These are phyloP conservation scores for Microtus montanus DNA, from an alignment of 2,113 vertebrate species.

Conservation along the genomic window DNA sequence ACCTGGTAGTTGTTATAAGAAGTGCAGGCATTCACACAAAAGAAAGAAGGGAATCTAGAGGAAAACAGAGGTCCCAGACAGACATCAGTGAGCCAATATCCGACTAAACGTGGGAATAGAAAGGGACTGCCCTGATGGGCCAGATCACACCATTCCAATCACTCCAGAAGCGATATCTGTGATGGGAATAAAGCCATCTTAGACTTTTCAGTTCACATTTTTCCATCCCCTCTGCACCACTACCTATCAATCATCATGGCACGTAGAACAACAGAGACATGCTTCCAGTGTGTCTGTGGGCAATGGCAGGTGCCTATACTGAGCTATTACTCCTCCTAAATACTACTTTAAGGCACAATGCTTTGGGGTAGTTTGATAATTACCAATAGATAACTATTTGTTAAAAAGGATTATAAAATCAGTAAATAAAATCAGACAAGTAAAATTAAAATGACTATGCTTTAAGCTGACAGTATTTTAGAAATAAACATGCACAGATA, in stretches of 20 bases:
- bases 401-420: background rate
- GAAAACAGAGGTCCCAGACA: background rate
- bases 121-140: accelerated
- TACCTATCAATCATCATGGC: background rate
- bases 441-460: background rate
- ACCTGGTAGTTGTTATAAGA: background rate
- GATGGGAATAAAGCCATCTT: background rate
- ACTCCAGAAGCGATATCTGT: background rate
- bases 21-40: background rate
- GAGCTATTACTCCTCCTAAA: background rate
- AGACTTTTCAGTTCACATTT: background rate
- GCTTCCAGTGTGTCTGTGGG: background rate
- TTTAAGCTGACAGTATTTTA: background rate
- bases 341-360: background rate
- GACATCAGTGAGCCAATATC: background rate
- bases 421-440: background rate
- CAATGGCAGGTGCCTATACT: background rate
- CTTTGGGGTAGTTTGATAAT: background rate
- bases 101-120: background rate
- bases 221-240: accelerated
- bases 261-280: background rate
- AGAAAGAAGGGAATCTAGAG: background rate
- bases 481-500: background rate
- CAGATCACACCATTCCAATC: background rate
- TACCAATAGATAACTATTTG: background rate